Evolutionary conservation across 2,113 vertebrate species (phyloP).

Genomic region (Tretioscincus oriximinensis): DNA sequence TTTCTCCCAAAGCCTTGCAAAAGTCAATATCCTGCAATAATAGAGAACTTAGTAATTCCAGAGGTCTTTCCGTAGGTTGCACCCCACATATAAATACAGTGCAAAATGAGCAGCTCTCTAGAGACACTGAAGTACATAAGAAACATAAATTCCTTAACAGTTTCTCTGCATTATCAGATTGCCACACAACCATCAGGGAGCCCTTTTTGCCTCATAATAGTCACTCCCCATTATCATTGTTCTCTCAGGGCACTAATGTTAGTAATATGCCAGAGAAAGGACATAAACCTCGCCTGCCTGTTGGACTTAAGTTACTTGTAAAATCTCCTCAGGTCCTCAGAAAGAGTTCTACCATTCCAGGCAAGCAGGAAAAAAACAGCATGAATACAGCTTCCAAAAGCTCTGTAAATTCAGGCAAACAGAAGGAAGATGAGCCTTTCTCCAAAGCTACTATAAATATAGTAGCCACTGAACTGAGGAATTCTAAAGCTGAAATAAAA

Average conservation of each 20-base stretch:
- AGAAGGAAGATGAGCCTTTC: constrained; percentile 44
- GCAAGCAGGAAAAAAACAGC: constrained; percentile 90
- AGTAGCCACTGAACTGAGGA: constrained; percentile 42
- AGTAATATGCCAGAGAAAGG: constrained; percentile 74
- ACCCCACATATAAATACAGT: constrained; percentile 62
- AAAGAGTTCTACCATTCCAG: constrained; percentile 79
- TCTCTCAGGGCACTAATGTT: constrained; percentile 51
- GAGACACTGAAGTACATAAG: constrained; percentile 62
- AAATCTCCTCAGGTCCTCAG: constrained; percentile 82
- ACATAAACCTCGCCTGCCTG: constrained; percentile 80
- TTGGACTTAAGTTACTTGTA: constrained; percentile 83
- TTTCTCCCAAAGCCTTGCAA: constrained; percentile 71
- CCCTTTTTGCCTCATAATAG: constrained; percentile 68
- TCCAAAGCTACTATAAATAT: constrained; percentile 41
- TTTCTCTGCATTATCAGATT: constrained; percentile 59
- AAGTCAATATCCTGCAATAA: constrained; percentile 70
- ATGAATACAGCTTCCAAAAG: constrained; percentile 85
- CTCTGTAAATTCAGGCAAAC: constrained; percentile 61
- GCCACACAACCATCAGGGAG: constrained; percentile 62
- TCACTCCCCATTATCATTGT: constrained; percentile 42
- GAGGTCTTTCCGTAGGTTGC: constrained; percentile 63
- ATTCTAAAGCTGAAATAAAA: constrained; percentile 53
- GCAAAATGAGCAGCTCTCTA: constrained; percentile 67
- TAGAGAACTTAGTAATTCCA: constrained; percentile 63
- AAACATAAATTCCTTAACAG: constrained; percentile 64